Percentiles rank a stretch among this genome's conserved stretches.
These are phyloP conservation scores for Prolemur simus DNA, from an alignment of 2,113 vertebrate species.

Conservation along the genomic window DNA sequence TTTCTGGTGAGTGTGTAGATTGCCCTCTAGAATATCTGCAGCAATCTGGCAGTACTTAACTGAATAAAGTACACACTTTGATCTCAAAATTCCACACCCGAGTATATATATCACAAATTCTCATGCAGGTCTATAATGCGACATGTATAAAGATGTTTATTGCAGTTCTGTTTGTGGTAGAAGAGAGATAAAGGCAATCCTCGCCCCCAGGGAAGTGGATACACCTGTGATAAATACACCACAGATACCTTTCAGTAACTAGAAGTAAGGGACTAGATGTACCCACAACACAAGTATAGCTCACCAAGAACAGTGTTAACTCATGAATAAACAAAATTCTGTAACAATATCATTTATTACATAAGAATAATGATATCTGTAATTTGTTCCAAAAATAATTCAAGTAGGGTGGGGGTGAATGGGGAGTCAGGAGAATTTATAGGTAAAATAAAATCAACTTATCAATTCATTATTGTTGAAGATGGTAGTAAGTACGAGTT, in stretches of 20 bases:
- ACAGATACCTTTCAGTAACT: accelerated
- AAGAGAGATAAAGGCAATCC: background rate
- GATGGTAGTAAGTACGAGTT: background rate
- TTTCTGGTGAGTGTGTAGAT: background rate
- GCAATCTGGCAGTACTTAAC: background rate
- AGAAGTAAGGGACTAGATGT: background rate
- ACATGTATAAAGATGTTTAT: background rate
- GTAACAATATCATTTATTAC: background rate
- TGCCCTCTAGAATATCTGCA: background rate
- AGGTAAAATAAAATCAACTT: background rate
- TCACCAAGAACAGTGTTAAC: background rate
- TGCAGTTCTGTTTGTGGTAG: background rate
- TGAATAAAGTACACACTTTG: background rate
- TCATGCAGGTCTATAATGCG: background rate
- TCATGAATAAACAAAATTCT: background rate
- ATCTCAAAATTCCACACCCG: background rate
- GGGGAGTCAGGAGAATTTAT: background rate
- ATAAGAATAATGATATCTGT: background rate
- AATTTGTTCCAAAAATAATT: background rate
- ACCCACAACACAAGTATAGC: background rate
- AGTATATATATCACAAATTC: background rate
- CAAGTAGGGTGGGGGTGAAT: background rate
- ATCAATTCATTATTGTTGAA: background rate
- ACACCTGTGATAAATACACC: background rate
- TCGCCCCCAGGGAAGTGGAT: background rate